Base-by-base conservation (phyloP, 2,888 invertebrate species). In the Venustoraphidia nigricollis region DNA sequence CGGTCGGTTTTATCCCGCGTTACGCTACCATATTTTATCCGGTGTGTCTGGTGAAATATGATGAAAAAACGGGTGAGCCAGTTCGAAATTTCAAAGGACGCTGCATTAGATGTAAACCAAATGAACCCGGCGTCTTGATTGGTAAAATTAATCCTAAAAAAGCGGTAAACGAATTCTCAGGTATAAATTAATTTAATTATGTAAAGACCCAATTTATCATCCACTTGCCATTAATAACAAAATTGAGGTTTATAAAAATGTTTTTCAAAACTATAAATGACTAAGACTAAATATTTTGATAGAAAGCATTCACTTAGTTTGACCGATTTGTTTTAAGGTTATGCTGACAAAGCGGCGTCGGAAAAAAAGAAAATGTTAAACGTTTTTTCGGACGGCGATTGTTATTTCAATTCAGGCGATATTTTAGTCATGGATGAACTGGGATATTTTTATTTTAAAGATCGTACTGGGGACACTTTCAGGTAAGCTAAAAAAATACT, bases 401-500 rank as follows among this genome's bases (percentile, higher is more conserved):
- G 77, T 46, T 92, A 83, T 54, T 98, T 97, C 66, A 82, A 95
- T 58, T 86, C 92, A 46, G 84, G 87, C 49, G 96, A 97, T 70
- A 79, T 96, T 58, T 68, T 96, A 53, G 80, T 88, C 38, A 82
- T 83, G 70, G 95, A 97, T 65, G 85, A 93, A 56, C 73, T 84
- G n/a, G 95, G 95, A 39, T 94, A 91, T 68, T 80, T 89, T 61
- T 95, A 79, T 70, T 96, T 96, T 73, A 84, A 81, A 57, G 96
- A 96, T 68, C 77, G 96, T 62, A 85, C 83, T 45, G 87, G 87
- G 2, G 87, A 88, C 66, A 88, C 87, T 0, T 87, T 82, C 67
- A 75, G 79, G 72, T 68, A 59, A 57, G 51, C 39, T 34, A 38
- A 38, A 10, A 38, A 38, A 39, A 39, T 8, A 39, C 11, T 39